phyloP scores from a whole-genome alignment of 2,888 invertebrate species.

The Dascillus cervinus region DNA sequence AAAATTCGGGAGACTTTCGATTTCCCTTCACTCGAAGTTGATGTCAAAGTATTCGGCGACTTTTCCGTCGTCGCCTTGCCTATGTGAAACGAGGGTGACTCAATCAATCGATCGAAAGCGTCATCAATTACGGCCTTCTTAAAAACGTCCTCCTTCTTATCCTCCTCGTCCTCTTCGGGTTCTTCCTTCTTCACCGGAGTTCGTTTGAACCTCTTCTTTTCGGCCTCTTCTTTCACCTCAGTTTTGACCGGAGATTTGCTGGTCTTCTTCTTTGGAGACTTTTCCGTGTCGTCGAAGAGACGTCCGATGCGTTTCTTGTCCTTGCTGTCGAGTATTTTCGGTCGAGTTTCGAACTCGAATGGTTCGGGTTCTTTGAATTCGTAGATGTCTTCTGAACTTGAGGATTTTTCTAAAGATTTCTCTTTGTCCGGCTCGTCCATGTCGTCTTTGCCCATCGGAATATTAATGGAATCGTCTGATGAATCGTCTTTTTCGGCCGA shows the following conservation, averaged over 20 bases:
- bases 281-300: slow-evolving; percentile 35
- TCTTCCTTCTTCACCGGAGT: slow-evolving; percentile 19
- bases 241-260: slow-evolving; percentile 20
- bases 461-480: slow-evolving; percentile 31
- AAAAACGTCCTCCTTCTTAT: slow-evolving; percentile 29
- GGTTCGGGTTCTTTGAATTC: slow-evolving; percentile 87
- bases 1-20: slow-evolving; percentile 27
- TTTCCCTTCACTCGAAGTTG: slow-evolving; percentile 10
- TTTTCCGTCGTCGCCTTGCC: slow-evolving; percentile 27
- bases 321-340: slow-evolving; percentile 32
- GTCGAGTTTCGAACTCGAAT: slow-evolving; percentile 71
- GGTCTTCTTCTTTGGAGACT: slow-evolving; percentile 35
- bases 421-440: slow-evolving; percentile 20
- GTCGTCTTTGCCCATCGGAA: slow-evolving; percentile 25
- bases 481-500: slow-evolving; percentile 30
- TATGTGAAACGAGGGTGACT: slow-evolving; percentile 48
- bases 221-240: slow-evolving; percentile 18
- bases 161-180: slow-evolving; percentile 20
- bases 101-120: slow-evolving; percentile 46
- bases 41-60: slow-evolving; percentile 5
- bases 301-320: slow-evolving; percentile 35
- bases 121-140: slow-evolving; percentile 34
- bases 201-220: slow-evolving; percentile 23
- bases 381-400: slow-evolving; percentile 59
- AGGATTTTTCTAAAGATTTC: slow-evolving; percentile 23